These are phyloP conservation scores for Julus scandinavius DNA, from an alignment of 2,888 invertebrate species.

Conservation along the genomic window DNA sequence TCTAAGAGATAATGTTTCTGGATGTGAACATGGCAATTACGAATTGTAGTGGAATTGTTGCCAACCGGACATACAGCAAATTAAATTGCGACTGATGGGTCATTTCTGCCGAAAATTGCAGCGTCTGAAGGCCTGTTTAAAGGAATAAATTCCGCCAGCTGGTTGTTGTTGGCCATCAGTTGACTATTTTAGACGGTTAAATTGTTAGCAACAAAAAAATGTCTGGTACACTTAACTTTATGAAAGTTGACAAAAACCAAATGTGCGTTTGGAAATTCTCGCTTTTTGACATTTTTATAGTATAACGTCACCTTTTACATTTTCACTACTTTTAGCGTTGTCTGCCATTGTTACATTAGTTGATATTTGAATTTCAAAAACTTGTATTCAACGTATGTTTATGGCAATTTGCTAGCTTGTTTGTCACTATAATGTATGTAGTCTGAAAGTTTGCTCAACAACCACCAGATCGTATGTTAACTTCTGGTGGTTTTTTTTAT, in stretches of 20 bases:
- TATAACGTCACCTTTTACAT: not conserved
- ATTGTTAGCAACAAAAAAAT: not conserved
- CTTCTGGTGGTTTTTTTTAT: no score
- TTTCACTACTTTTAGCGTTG: not conserved
- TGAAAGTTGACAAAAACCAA: not conserved
- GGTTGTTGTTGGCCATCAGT: not conserved
- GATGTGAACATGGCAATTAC: not conserved
- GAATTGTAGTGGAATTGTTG: not conserved
- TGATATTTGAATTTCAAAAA: no score
- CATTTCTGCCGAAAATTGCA: not conserved
- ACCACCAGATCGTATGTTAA: no score
- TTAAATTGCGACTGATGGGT: not conserved
- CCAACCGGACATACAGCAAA: not conserved
- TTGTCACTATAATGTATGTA: not conserved
- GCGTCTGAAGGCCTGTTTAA: not conserved
- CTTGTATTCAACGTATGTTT: not conserved
- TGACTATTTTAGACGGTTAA: not conserved
- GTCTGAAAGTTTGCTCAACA: no score
- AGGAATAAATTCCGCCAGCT: not conserved
- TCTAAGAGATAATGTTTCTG: not conserved
- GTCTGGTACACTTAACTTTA: not conserved
- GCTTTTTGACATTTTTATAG: not conserved
- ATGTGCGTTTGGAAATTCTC: not conserved
- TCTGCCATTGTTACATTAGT: no score
- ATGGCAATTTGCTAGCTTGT: not conserved